These are phyloP conservation scores for Cebus imitator DNA, from an alignment of 2,113 vertebrate genomes.

Conservation along the genomic window DNA sequence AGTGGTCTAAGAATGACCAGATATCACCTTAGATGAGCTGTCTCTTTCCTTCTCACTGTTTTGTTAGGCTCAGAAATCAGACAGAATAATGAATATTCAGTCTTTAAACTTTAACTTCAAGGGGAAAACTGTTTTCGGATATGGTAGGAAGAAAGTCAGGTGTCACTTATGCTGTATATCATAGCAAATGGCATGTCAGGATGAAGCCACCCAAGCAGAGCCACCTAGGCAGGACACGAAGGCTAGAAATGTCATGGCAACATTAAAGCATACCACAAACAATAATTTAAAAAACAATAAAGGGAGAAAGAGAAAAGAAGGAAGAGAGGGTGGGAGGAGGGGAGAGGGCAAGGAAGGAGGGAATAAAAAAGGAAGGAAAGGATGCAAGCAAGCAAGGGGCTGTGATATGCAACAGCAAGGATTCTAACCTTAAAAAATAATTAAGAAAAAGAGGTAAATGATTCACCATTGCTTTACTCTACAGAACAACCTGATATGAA, in stretches of 20 bases:
- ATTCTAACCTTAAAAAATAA: not conserved
- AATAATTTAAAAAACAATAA: not conserved
- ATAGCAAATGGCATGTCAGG: not conserved
- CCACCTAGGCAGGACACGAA: not conserved
- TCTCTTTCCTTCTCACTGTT: not conserved
- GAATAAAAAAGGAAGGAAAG: not conserved
- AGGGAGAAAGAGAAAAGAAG: not conserved
- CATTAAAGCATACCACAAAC: not conserved
- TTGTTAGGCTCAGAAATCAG: not conserved
- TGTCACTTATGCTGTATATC: not conserved
- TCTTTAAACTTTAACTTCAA: slow-evolving; percentile 7
- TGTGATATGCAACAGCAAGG: rapidly evolving
- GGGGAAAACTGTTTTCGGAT: not conserved
- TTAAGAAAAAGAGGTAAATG: not conserved
- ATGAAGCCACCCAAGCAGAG: not conserved
- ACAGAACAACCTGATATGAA: not conserved
- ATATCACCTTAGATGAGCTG: not conserved
- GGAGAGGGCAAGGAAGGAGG: not conserved
- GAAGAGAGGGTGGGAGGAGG: not conserved
- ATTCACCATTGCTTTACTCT: not conserved
- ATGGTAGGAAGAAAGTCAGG: not conserved
- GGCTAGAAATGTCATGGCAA: not conserved
- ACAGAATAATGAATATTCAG: slow-evolving; percentile 1
- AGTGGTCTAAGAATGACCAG: not conserved
- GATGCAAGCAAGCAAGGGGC: not conserved